phyloP scores from a whole-genome alignment of 2,888 invertebrate genomes.

The Phymatocera aterrima region DNA sequence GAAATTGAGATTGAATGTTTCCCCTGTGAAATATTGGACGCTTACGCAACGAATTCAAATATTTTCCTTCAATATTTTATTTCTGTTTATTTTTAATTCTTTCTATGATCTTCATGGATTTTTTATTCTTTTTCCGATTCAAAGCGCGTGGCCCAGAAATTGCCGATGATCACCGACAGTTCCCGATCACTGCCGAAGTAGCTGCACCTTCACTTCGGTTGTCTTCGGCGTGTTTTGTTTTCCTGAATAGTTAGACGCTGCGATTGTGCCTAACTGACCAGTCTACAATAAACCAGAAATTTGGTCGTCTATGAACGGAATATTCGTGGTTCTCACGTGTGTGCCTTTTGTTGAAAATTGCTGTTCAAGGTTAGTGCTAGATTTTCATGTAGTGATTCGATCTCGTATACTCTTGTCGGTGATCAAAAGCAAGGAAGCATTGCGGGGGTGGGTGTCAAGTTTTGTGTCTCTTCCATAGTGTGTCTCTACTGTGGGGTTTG shows the following conservation, averaged over 20 bases:
- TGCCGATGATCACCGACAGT: too few species aligned
- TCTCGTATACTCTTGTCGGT: conserved; percentile 37
- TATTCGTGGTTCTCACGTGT: conserved; percentile 33
- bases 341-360: conserved; percentile 41
- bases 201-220: too few species aligned
- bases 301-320: not conserved
- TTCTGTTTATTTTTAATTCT: not conserved
- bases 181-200: too few species aligned
- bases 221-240: not conserved
- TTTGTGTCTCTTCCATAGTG: too few species aligned
- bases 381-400: conserved; percentile 32
- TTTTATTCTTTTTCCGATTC: not conserved
- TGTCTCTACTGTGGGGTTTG: conserved; percentile 3
- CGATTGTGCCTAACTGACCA: not conserved
- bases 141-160: too few species aligned
- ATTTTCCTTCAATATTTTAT: not conserved
- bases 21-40: not conserved
- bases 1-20: not conserved
- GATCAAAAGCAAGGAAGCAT: conserved; percentile 29
- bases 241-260: not conserved
- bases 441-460: conserved; percentile 28
- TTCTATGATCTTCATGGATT: not conserved
- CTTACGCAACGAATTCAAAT: not conserved
- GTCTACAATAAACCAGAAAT: too few species aligned
- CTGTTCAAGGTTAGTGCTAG: conserved; percentile 32